Base-by-base conservation (phyloP, 2,113 vertebrate species). In the Sarotherodon lohbergeri region DNA sequence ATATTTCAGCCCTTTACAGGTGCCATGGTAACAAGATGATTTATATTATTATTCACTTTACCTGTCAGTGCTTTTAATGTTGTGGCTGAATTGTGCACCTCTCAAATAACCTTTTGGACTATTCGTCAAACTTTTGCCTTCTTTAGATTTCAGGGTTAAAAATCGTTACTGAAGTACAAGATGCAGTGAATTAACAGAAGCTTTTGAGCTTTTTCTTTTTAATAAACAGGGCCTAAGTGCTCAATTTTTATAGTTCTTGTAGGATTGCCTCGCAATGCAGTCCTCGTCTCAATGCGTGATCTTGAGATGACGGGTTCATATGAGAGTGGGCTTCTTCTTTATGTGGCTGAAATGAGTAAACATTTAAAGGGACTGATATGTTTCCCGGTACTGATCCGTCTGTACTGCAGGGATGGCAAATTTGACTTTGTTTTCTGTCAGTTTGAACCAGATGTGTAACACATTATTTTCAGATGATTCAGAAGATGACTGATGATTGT, bases 61-160 rank as follows among this genome's bases (percentile, higher is more conserved):
- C 43, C 71, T 50, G 4, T 50, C 43, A 78, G 71, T 50, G 43
- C 9, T 48, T 50, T 76, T 12, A 50, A 32, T 76, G 43, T 48
- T 19, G 71, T 50, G 71, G 71, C 43, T 50, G 71, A 76, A 7
- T 19, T 32, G 6, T 12, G 9, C 17, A 29, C 24, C 71, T 50
- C 24, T 14, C 43, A 19, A 50, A 48, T 17, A 76, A 76, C 24
- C 0, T 32, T 78, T 78, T 50, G 2, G 43, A 32, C 43, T 1
- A 29, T 0, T 78, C 0, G 5, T 48, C 24, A 41, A 29, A 7
- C 12, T 32, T 50, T 32, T 3, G 6, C 22, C 16, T 76, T 48
- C 41, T 50, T 50, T 32, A 32, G 43, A 19, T 2, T 78, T 4
- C 16, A 12, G 27, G 4, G 3, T 29, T 48, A 48, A 50, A 32